Evolutionary conservation across 1,140 invertebrate species (phyloP), one percentile per base, ranked within the genome.

Genomic region (Drosophila leontia): DNA sequence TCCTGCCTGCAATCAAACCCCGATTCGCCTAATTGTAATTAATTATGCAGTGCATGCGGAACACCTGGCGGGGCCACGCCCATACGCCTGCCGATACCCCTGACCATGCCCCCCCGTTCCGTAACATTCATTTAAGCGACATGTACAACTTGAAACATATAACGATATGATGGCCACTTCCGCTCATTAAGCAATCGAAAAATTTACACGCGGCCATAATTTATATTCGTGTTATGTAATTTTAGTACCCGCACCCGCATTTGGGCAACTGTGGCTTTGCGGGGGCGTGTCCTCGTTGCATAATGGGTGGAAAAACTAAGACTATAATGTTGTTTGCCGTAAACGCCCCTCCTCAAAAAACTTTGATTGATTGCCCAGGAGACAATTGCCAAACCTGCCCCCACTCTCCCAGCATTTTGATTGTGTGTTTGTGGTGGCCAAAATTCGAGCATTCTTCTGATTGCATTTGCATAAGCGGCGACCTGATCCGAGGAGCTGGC

Each of bases 171-270:
- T 78, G 77, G 78, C 82, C 91, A 91, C 90, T 91, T 91, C 90
- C 90, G 90, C 90, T 91, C 90, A 90, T 91, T 91, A 91, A 86
- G 77, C 90, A 79, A 69, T 91, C 91, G 90, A 91, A 91, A 91
- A 91, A 91, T 91, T 81, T 81, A 91, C 90, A 92, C 59, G 75
- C 64, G 56, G 50, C 72, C 58, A 87, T 87, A 87, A 87, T 75
- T 87, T 84, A 87, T 88, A 82, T 65, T 64, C 62, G 55, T 61
- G 29, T 50, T 69, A 57, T 60, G 57, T 61, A 77, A 76, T 59
- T 68, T 62, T 26, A 41, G 50, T 62, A 35, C 70, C 61, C 29
- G 29, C n/a, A 35, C 70, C 61, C 64, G 74, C 75, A 67, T 59
- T 35, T 34, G 50, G 19, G 42, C 26, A 29, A 29, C 55, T 77